Base-by-base conservation (phyloP, 2,888 invertebrate species). In the Drosophila anceps region DNA sequence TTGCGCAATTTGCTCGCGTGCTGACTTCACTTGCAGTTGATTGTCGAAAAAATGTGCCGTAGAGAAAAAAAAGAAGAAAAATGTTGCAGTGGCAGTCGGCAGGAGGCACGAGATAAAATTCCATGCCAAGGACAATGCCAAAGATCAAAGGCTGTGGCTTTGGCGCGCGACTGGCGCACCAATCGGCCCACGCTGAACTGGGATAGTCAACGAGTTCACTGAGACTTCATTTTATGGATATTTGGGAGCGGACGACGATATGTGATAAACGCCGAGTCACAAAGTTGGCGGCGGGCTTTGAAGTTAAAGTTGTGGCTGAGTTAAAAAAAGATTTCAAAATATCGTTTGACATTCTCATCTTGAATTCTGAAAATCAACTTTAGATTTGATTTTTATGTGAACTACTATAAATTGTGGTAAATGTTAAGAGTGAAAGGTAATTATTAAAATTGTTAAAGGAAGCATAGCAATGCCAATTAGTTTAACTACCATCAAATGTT, bases 101-200 rank as follows among this genome's bases (percentile, higher is more conserved):
- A 53, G 63, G 71, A 62, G 57, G 37, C 59, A 44, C 54, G 10
- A 55, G 54, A 53, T 57, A 12, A 63, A n/a, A 69, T 66, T 58
- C 58, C 67, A 60, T 59, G 65, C 59, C 82, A 82, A 82, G 82
- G 84, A 82, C 82, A 82, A 84, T 84, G 82, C 82, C 84, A 84
- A 78, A 85, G 83, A 69, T 72, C 83, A 85, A 69, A 70, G 78
- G 70, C 68, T 71, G 60, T 53, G 63, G 44, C 60, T 62, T 54
- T 71, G 55, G 62, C 72, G 72, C 61, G 44, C 50, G 72, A 41
- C 51, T 65, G 43, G 15, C 53, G 24, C 70, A 71, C 62, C 62
- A 58, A 57, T 5, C 20, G 5, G 24, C 13, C 51, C 7, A 12
- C 24, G 41, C 59, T 71, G 20, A 15, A 18, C 50, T 29, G 37